phyloP scores from a whole-genome alignment of 2,797 vertebrate species.

The Sebastiscus albofasciatus region DNA sequence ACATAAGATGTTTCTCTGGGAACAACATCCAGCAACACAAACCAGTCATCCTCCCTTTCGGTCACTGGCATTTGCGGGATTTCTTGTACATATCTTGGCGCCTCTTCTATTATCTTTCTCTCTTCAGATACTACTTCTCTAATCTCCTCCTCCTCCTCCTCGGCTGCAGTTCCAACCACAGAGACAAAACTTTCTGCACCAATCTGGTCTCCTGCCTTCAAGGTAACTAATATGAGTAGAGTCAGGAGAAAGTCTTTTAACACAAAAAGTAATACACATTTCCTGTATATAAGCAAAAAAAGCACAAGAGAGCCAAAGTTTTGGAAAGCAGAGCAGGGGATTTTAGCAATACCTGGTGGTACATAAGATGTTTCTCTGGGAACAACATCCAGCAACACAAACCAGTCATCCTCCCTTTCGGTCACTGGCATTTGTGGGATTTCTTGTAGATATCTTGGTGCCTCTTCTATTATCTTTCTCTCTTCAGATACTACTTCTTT shows the following conservation, averaged over 20 bases:
- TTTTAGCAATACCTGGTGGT: constrained; percentile 57
- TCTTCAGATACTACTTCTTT: constrained; percentile 41
- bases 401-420: constrained; percentile 65
- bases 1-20: constrained; percentile 43
- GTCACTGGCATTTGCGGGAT: constrained; percentile 6
- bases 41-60: constrained; percentile 65
- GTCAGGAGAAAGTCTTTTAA: constrained; percentile 22
- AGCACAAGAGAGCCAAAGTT: background rate
- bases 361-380: constrained; percentile 43
- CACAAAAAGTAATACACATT: background rate
- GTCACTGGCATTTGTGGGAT: constrained; percentile 7
- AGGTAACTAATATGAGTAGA: constrained; percentile 44
- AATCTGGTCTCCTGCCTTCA: background rate
- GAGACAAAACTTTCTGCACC: constrained; percentile 21
- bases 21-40: constrained; percentile 58
- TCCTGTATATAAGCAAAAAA: background rate
- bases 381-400: constrained; percentile 59
- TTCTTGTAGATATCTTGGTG: background rate
- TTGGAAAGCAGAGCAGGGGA: constrained; percentile 31
- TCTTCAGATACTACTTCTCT: constrained; percentile 42
- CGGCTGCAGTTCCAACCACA: background rate
- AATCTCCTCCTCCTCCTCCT: constrained; percentile 23
- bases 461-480: constrained; percentile 26
- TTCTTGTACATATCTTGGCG: background rate
- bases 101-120: constrained; percentile 26